phyloP scores from a whole-genome alignment of 2,113 vertebrate genomes.

The Gobio gobio region DNA sequence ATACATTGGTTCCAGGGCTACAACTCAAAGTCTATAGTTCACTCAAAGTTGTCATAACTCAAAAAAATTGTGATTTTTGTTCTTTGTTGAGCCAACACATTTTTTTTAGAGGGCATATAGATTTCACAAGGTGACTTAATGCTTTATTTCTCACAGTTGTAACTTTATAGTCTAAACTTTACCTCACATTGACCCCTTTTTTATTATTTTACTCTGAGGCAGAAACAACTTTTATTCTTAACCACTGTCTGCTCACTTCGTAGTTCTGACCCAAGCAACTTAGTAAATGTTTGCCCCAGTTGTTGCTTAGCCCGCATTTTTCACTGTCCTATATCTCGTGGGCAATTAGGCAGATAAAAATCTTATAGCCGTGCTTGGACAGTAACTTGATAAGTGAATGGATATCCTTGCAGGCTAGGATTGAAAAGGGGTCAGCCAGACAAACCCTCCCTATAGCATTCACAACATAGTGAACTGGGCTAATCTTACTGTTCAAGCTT shows the following conservation, averaged over 20 bases:
- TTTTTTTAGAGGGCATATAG: not conserved
- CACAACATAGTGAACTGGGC: not conserved
- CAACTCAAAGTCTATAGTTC: too few species aligned
- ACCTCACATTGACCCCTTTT: not conserved
- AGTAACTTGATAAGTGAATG: constrained; percentile 12
- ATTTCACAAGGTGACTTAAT: not conserved
- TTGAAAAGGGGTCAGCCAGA: constrained; percentile 29
- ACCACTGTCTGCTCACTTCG: not conserved
- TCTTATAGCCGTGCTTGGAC: constrained; percentile 42
- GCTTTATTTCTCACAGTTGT: not conserved
- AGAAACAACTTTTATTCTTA: not conserved
- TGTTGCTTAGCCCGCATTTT: constrained; percentile 51
- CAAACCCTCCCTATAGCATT: not conserved
- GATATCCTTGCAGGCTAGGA: constrained; percentile 14
- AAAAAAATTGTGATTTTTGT: too few species aligned
- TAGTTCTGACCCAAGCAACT: constrained; percentile 29
- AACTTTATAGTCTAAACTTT: not conserved
- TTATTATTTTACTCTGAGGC: not conserved
- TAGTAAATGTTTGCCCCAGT: constrained; percentile 49
- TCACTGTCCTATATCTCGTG: constrained; percentile 51
- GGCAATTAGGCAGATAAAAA: constrained; percentile 49
- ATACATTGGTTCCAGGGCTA: too few species aligned
- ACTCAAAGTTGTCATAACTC: too few species aligned
- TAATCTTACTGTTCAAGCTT: constrained; percentile 15
- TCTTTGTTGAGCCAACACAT: too few species aligned